These are phyloP conservation scores for Neotoma lepida DNA, from an alignment of 2,113 vertebrate species.

Conservation along the genomic window DNA sequence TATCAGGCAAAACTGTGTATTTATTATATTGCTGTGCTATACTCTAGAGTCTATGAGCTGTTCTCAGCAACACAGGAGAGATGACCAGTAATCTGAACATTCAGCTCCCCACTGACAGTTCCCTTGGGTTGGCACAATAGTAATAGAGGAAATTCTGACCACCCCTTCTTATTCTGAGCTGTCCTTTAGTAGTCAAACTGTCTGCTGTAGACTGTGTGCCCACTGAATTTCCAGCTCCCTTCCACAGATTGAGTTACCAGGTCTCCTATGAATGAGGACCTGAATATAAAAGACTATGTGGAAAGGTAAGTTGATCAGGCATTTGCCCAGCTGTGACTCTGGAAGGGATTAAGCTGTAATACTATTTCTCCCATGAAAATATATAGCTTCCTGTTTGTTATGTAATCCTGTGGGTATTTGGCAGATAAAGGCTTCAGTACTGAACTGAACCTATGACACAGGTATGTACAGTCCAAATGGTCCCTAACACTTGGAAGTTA, in stretches of 20 bases:
- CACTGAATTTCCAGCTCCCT: background rate
- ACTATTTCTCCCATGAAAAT: background rate
- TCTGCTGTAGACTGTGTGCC: background rate
- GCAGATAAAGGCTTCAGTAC: background rate
- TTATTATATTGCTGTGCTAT: background rate
- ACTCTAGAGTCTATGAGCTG: background rate
- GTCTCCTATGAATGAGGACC: background rate
- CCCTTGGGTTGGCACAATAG: background rate
- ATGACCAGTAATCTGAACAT: background rate
- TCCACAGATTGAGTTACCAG: background rate
- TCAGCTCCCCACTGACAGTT: background rate
- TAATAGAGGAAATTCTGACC: background rate
- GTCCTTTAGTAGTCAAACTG: background rate
- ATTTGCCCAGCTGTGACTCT: background rate
- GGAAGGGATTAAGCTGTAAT: constrained; percentile 28
- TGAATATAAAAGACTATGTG: background rate
- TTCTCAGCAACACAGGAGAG: background rate
- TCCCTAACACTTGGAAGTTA: background rate
- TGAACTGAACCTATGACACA: background rate
- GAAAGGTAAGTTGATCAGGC: background rate
- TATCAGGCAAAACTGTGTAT: background rate
- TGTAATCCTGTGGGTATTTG: background rate
- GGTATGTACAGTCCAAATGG: background rate
- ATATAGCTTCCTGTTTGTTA: background rate
- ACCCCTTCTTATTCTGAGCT: background rate